These are phyloP conservation scores for Anthonomus grandis DNA, from an alignment of 1,140 invertebrate genomes.

Conservation along the genomic window DNA sequence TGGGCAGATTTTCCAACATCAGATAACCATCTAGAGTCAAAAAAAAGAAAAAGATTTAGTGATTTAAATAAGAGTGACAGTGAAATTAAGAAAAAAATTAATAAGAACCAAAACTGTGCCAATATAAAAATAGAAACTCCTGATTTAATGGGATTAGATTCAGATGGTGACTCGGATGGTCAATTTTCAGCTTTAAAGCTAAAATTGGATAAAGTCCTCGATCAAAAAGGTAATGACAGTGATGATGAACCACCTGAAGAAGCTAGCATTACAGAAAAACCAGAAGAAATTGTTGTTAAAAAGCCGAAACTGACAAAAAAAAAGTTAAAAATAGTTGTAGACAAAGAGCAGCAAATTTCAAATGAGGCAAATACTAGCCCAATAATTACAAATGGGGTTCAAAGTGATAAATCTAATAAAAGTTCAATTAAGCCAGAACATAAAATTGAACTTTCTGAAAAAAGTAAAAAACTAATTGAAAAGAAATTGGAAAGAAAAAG, in stretches of 20 bases:
- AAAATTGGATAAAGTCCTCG: constrained; percentile 23
- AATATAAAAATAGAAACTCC: no score
- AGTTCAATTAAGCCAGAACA: constrained; percentile 13
- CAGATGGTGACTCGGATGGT: constrained; percentile 17
- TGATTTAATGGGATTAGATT: no score
- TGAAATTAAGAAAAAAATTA: no score
- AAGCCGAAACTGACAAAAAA: constrained; percentile 24
- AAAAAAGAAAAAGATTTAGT: constrained; percentile 37
- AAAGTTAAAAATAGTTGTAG: constrained; percentile 35
- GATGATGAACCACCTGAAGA: constrained; percentile 33
- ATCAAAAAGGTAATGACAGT: constrained; percentile 25
- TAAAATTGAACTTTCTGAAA: constrained; percentile 2
- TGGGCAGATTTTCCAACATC: constrained; percentile 54
- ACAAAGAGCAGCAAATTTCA: constrained; percentile 3
- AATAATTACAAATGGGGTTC: not conserved
- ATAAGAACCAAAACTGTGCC: no score
- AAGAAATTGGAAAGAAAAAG: constrained; percentile 26
- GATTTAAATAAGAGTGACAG: no score
- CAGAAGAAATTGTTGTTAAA: constrained; percentile 23
- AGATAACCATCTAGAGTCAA: constrained; percentile 24
- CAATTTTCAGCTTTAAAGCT: constrained; percentile 19
- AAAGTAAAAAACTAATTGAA: constrained; percentile 18
- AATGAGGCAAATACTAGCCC: not conserved
- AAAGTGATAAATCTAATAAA: not conserved
- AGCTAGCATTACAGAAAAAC: constrained; percentile 25